Base-by-base conservation (phyloP, 1,140 invertebrate species). In the Cotesia glomerata region DNA sequence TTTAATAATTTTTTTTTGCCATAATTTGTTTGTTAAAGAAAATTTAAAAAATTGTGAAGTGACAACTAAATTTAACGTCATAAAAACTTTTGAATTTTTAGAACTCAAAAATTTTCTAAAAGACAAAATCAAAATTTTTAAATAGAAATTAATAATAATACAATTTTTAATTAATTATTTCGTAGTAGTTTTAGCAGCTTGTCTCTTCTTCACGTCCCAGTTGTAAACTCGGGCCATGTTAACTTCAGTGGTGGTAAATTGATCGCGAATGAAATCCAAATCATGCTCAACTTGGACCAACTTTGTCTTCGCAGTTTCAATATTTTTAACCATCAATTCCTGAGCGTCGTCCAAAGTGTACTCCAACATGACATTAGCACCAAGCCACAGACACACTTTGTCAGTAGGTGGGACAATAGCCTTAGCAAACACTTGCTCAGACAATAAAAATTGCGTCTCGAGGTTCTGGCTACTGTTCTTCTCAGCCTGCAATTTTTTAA, bases 291-390 rank as follows among this genome's bases (percentile, higher is more conserved):
- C 92, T 85, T 93, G 93, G 69, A 88, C 89, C 63, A 98, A 88
- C 87, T 95, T 96, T 84, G 92, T 93, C 76, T 93, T 93, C 0
- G 97, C 97, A 58, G 93, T 92, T 71, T 91, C 91, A 81, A 97
- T 93, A 86, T 99, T 99, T 82, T 96, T 95, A 67, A 90, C 90
- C 16, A 99, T 88, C 45, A 99, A 87, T 72, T 91, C 89, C 85
- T 96, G 92, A 36, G 97, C 98, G 89, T 99, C 97, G 75, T 97
- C 93, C 72, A 99, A 86, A 9, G 92, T 92, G 88, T 99, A 99
- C 86, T 99, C 98, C 77, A 99, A 88, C 98, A 99, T 99, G 0
- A 99, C 96, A 90, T 98, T 99, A 26, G 98, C 98, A 34, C 98
- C 98, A 69, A 99, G 88, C 97, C 98, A 99, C n/a, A 99, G 88